A percentile compares a stretch with the other conserved stretches of the same genome.
Conservation (phyloP, 1,140 invertebrate genomes). For the Drosophila sp. region DNA sequence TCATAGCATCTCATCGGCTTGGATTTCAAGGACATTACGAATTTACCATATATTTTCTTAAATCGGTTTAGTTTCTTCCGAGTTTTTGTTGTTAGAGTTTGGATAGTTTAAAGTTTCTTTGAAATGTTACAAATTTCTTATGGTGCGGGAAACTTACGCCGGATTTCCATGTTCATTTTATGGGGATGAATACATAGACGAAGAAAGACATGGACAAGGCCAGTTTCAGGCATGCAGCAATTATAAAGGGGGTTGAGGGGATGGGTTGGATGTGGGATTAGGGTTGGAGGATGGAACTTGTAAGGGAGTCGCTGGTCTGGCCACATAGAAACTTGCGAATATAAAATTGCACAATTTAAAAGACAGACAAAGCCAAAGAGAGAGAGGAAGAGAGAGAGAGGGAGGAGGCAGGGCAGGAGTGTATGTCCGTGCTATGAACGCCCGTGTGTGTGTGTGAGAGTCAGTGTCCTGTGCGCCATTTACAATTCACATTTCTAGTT, state of each 20-base stretch:
- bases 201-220: conserved; percentile 31
- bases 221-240: conserved; percentile 66
- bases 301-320: conserved; percentile 23
- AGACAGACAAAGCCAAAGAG: conserved; percentile 48
- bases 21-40: background rate
- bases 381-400: background rate
- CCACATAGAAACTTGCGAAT: conserved; percentile 75
- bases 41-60: conserved; percentile 15
- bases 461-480: conserved; percentile 71
- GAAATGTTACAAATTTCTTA: background rate
- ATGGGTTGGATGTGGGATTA: background rate
- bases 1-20: too few relatives aligned
- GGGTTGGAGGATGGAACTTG: background rate
- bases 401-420: background rate
- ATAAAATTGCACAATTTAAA: conserved; percentile 82
- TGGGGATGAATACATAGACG: conserved; percentile 6
- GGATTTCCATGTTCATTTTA: conserved; percentile 12
- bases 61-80: too few relatives aligned
- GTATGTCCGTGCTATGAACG: conserved; percentile 25
- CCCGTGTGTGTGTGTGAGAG: conserved; percentile 28
- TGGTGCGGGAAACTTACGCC: conserved; percentile 55
- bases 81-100: background rate
- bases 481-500: conserved; percentile 82
- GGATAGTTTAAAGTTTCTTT: background rate
- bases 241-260: conserved; percentile 47